Conservation (phyloP, 1,140 invertebrate genomes). For the Zaprionus inermis region DNA sequence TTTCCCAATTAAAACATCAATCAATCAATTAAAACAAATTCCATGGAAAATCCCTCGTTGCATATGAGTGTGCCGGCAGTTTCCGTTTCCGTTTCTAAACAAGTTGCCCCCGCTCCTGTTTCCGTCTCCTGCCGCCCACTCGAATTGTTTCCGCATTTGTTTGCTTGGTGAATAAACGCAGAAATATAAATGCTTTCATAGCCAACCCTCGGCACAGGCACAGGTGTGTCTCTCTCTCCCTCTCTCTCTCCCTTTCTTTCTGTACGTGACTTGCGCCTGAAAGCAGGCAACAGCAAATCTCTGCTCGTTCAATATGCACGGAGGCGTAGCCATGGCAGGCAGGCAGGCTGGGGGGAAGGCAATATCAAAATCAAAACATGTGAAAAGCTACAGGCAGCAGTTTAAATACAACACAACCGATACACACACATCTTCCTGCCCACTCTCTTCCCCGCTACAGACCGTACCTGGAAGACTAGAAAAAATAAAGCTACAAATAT, state of each 20-base stretch:
- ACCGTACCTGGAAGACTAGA: neutral
- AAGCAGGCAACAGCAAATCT: conserved; percentile 66
- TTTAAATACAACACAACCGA: conserved; percentile 59
- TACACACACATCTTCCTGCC: conserved; percentile 13
- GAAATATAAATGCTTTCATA: conserved; percentile 72
- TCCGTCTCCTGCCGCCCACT: neutral
- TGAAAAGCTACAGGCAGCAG: conserved; percentile 65
- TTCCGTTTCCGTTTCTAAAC: conserved; percentile 59
- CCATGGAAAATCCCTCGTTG: conserved; percentile 70
- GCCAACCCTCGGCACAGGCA: conserved; percentile 22
- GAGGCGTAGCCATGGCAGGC: neutral
- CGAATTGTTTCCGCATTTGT: conserved; percentile 63
- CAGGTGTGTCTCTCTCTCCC: neutral
- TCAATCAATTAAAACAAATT: conserved; percentile 82
- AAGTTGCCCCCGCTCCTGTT: conserved; percentile 35
- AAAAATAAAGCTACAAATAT: conserved; percentile 4
- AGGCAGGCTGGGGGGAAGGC: conserved; percentile 1
- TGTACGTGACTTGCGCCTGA: conserved; percentile 70
- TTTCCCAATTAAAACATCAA: conserved; percentile 83
- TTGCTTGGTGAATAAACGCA: conserved; percentile 57
- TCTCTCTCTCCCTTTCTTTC: neutral
- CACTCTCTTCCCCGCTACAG: neutral
- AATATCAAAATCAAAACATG: conserved; percentile 78
- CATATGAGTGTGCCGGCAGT: conserved; percentile 66
- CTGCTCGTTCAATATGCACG: conserved; percentile 56